A percentile compares a stretch with the other conserved stretches of the same genome.
These are phyloP conservation scores for Carduelis carduelis DNA, from an alignment of 2,797 vertebrate species.

Conservation along the genomic window DNA sequence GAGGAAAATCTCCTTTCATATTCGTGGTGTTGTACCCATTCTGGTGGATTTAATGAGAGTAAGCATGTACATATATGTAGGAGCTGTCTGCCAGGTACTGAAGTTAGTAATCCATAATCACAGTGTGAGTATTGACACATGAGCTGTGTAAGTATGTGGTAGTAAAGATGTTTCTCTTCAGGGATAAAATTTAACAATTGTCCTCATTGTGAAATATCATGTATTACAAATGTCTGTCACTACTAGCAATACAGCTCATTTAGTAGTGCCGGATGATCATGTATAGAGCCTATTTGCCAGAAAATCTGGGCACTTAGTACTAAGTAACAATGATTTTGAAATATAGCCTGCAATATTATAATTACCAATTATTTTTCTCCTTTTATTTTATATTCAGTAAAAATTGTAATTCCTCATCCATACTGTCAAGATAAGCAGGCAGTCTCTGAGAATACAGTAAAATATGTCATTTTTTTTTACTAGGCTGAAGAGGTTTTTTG, in stretches of 20 bases:
- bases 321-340: slow-evolving; percentile 41
- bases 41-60: background rate
- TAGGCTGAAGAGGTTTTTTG: background rate
- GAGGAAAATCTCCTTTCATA: background rate
- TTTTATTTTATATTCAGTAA: slow-evolving; percentile 10
- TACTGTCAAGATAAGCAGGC: background rate
- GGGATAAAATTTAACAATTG: slow-evolving; percentile 49
- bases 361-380: slow-evolving; percentile 10
- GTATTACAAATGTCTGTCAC: slow-evolving; percentile 11
- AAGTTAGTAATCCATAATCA: background rate
- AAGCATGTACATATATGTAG: background rate
- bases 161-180: slow-evolving; percentile 20
- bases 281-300: slow-evolving; percentile 17
- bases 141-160: background rate
- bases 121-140: background rate
- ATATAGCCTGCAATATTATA: slow-evolving; percentile 22
- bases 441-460: background rate
- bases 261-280: background rate
- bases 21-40: background rate
- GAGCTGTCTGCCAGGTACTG: background rate
- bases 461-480: background rate
- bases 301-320: slow-evolving; percentile 25
- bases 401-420: slow-evolving; percentile 13
- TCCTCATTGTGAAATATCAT: slow-evolving; percentile 19
- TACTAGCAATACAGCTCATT: background rate